Base-by-base conservation (phyloP, 1,140 invertebrate species). In the Apis cerana region DNA sequence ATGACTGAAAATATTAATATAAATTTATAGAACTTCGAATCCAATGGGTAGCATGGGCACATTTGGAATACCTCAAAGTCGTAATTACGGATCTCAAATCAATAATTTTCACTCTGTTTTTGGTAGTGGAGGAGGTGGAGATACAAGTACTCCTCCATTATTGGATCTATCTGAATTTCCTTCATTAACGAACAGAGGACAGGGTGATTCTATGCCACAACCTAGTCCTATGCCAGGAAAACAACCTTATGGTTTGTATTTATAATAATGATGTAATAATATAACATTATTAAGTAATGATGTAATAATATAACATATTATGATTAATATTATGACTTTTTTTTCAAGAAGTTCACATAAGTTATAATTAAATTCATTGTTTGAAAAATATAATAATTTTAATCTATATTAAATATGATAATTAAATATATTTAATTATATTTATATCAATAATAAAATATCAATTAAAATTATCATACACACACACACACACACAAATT, bases 111-210 rank as follows among this genome's bases (percentile, higher is more conserved):
- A 97, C 93, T 96, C 96, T 91, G 97, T 97, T 93, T 97, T 97
- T 92, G 96, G 96, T 79, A 92, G 92, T 85, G 93, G 92, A 82
- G 95, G 94, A 48, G 94, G 94, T 81, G 96, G 95, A 75, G 97
- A 97, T 90, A 96, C 96, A 90, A 96, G 96, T 91, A 97, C 97
- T 90, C 97, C 97, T 68, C 96, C 97, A 80, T 95, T 98, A 78
- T 95, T 98, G 88, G 98, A 98, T 94, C 95, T 97, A 76, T 98
- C 97, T 88, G 97, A 98, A 94, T 98, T 98, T 94, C 98, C 98
- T 85, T 98, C 97, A 83, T 95, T 98, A 91, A 98, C 97, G 88
- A 97, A 97, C 93, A 95, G 97, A 92, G 96, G 96, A 94, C 96
- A 96, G 90, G 95, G 97, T 93, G 96, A 96, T 95, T 96, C 95